Base-by-base conservation (phyloP, 2,113 vertebrate species). In the Pimephales promelas region DNA sequence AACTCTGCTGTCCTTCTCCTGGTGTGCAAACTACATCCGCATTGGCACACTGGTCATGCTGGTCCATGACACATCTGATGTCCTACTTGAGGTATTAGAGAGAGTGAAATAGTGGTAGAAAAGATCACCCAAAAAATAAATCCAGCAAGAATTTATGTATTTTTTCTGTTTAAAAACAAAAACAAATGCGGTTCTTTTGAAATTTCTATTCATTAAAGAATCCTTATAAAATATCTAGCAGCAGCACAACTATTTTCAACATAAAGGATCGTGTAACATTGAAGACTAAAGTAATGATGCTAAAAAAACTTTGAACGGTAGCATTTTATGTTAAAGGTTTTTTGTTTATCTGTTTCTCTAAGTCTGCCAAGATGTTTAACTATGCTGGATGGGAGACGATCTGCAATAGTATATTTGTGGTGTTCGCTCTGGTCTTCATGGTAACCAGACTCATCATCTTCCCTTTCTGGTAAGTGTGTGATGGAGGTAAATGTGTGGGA, bases 351-450 rank as follows among this genome's bases (percentile, higher is more conserved):
- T 89, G 68, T 84, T 81, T 61, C 18, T 78, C 31, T 43, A 70
- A 98, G 97, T 95, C 94, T 75, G 96, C 95, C 76, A 98, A 98
- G 89, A 92, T 98, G 87, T 94, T 97, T 86, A 95, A 97, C 89
- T 98, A 98, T 0, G 96, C 95, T n/a, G 92, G 61, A 74, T 97
- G 96, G 95, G 91, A 92, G 56, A 86, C 87, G 22, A 93, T 94
- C 62, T 94, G 95, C 83, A 95, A 97, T 0, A 1, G 1, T 22
- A 90, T 97, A 49, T 98, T 98, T 90, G 71, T 97, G 79, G 92
- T 97, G 84, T 98, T 98, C 54, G 88, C 96, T 0, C 0, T 90
- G 0, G 1, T 90, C 0, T 98, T 98, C 87, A 93, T 96, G 86
- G 40, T 96, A 85, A 96, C 95, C 28, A 95, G 97, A 84, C 90